Conservation (phyloP, 2,797 vertebrate species). For the Schizopygopsis pylzovi region DNA sequence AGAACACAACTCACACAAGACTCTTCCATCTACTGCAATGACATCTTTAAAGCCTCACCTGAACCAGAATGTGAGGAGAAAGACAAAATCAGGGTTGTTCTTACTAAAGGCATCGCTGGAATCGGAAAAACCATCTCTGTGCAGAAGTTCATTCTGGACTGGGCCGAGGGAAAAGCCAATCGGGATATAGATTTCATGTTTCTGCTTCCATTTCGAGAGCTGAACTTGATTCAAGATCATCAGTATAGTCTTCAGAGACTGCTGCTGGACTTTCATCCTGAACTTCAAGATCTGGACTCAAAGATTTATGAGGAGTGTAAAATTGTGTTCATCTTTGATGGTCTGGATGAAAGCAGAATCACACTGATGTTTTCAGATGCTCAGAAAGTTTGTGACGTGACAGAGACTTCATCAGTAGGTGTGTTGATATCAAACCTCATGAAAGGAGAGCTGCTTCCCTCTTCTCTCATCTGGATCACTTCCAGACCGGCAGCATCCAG, state of each 20-base stretch:
- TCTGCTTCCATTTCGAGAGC: not conserved
- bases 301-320: not conserved
- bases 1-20: not conserved
- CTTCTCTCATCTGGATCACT: not conserved
- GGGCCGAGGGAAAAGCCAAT: not conserved
- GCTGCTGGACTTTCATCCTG: not conserved
- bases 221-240: not conserved
- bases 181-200: not conserved
- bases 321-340: not conserved
- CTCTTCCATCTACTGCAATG: not conserved
- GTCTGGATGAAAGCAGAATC: not conserved
- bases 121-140: not conserved
- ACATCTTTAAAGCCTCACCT: not conserved
- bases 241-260: not conserved
- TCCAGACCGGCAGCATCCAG: not conserved
- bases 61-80: not conserved
- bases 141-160: not conserved
- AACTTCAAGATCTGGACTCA: not conserved
- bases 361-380: not conserved
- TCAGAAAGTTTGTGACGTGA: not conserved
- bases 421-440: not conserved
- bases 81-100: not conserved
- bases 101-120: not conserved
- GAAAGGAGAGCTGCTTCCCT: not conserved
- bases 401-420: not conserved